Evolutionary conservation across 2,113 vertebrate genomes (phyloP).

Genomic region (Neodon shergylaensis): DNA sequence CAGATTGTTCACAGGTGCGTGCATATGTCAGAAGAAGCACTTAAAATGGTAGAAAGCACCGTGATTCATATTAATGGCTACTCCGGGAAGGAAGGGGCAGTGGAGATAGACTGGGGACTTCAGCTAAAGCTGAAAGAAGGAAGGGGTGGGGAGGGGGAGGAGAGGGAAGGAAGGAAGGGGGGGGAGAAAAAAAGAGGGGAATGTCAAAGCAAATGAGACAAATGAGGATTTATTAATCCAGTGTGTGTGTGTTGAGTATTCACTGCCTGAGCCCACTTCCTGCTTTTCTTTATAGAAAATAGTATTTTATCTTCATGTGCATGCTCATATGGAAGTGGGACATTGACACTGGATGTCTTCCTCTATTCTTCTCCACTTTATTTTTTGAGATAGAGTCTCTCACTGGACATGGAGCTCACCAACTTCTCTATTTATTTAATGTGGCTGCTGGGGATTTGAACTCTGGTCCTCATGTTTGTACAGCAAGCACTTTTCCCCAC

Average conservation of each 20-base stretch:
- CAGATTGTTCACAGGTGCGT: not conserved
- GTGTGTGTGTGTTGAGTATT: not conserved
- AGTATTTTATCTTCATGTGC: not conserved
- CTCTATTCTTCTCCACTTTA: not conserved
- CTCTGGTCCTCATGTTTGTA: not conserved
- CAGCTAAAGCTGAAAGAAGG: not conserved
- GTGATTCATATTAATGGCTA: not conserved
- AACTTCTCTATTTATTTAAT: too few species aligned
- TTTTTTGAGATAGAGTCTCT: not conserved
- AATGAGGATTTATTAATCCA: not conserved
- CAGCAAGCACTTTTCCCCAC: not conserved
- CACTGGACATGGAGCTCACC: not conserved
- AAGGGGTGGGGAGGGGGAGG: too few species aligned
- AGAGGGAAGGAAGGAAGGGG: not conserved
- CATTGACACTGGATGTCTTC: not conserved
- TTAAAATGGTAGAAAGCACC: not conserved
- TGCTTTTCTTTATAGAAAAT: constrained; percentile 29
- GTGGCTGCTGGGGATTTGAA: not conserved
- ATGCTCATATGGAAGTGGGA: not conserved
- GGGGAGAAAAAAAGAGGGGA: not conserved
- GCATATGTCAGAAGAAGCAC: not conserved
- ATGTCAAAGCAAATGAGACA: constrained; percentile 22
- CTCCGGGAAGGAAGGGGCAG: not conserved
- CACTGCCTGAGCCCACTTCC: not conserved
- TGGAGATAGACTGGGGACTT: too few species aligned